Conservation (phyloP, 1,140 invertebrate genomes). For the Pissodes strobi region DNA sequence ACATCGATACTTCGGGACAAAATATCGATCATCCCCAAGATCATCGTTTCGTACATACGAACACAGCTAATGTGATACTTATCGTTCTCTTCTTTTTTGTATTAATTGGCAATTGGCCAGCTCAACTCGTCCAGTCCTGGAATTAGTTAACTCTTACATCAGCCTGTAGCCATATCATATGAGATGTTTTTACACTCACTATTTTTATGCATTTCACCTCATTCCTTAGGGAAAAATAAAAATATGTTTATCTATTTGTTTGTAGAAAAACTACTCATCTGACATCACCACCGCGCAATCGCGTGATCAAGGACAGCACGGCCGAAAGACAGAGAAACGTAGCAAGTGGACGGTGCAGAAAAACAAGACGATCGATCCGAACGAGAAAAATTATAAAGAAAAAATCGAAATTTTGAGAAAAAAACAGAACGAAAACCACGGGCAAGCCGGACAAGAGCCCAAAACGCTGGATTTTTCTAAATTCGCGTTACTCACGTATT, state of each 20-base stretch:
- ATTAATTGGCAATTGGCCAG: too few species aligned
- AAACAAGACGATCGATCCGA: slow-evolving; percentile 20
- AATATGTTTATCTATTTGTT: background rate
- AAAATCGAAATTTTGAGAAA: slow-evolving; percentile 25
- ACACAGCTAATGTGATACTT: background rate
- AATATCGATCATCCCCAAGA: too few species aligned
- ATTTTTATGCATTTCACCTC: too few species aligned
- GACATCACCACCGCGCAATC: too few species aligned
- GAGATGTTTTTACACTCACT: too few species aligned
- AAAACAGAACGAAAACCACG: slow-evolving; percentile 3
- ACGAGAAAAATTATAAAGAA: slow-evolving; percentile 24
- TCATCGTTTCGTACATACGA: too few species aligned
- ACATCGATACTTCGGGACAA: too few species aligned
- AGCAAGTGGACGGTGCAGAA: slow-evolving; percentile 29
- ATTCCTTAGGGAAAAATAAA: background rate
- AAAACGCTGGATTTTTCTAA: slow-evolving; percentile 31
- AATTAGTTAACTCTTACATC: too few species aligned
- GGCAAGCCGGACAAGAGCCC: background rate
- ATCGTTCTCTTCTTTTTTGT: too few species aligned
- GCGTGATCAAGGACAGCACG: too few species aligned
- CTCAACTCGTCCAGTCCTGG: too few species aligned
- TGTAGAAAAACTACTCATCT: slow-evolving; percentile 22
- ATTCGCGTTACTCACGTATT: slow-evolving; percentile 31
- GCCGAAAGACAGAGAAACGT: background rate
- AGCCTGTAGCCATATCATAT: too few species aligned